These are phyloP conservation scores for Smithornis capensis DNA, from an alignment of 2,113 vertebrate genomes.

Conservation along the genomic window DNA sequence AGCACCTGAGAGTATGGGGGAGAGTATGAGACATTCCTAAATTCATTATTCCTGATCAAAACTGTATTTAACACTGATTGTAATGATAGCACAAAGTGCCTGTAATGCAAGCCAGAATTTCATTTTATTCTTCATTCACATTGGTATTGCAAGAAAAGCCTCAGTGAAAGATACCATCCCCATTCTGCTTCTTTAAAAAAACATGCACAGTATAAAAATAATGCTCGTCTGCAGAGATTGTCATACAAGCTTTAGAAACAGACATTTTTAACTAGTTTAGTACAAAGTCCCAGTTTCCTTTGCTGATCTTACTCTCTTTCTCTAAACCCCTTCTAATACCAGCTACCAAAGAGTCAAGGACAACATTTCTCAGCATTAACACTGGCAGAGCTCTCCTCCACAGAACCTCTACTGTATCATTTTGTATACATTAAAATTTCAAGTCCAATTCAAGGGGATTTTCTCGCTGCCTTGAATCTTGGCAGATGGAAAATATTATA, in stretches of 20 bases:
- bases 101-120: neutral
- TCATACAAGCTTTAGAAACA: neutral
- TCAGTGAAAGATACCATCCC: neutral
- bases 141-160: neutral
- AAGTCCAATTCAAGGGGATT: neutral
- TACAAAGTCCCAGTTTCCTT: neutral
- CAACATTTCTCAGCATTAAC: neutral
- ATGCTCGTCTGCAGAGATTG: neutral
- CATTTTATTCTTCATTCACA: neutral
- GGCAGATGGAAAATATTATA: neutral
- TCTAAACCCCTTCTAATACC: neutral
- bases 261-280: neutral
- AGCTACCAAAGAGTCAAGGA: neutral
- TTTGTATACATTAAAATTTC: neutral
- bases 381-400: neutral
- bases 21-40: neutral
- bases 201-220: conserved; percentile 31
- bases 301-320: neutral
- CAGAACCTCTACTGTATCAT: neutral
- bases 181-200: neutral
- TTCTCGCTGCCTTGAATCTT: neutral
- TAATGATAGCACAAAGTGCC: neutral
- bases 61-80: neutral
- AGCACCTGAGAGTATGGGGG: conserved; percentile 21
- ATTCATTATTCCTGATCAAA: neutral